Evolutionary conservation across 2,888 invertebrate genomes (phyloP).

Genomic region (Cataglyphis cursor): DNA sequence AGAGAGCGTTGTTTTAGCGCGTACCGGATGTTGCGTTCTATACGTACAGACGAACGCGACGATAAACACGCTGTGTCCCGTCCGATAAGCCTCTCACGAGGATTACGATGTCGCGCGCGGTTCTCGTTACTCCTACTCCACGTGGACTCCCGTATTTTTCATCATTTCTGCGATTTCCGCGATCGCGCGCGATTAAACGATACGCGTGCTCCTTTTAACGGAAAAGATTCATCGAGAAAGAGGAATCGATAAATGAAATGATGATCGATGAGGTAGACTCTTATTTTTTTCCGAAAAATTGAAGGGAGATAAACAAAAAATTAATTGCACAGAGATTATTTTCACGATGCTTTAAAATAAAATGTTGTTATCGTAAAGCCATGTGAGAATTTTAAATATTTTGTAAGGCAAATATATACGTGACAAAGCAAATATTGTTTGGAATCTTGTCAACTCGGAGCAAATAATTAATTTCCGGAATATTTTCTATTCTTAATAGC

Average conservation of each 20-base stretch:
- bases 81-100: slow-evolving; percentile 68
- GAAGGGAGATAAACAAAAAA: not conserved
- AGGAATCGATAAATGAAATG: not conserved
- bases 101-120: slow-evolving; percentile 60
- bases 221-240: not conserved
- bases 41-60: slow-evolving; percentile 15
- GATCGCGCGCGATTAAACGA: slow-evolving; percentile 1
- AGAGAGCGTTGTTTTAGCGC: slow-evolving; percentile 40
- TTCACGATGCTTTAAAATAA: not conserved
- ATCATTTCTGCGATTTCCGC: not conserved
- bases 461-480: not conserved
- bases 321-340: not conserved
- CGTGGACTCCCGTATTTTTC: slow-evolving; percentile 9
- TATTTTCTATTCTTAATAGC: not conserved
- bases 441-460: not conserved
- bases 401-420: not conserved
- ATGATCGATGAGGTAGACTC: not conserved
- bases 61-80: slow-evolving; percentile 34
- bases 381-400: not conserved
- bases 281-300: not conserved
- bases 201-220: not conserved
- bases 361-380: not conserved
- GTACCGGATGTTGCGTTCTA: slow-evolving; percentile 29
- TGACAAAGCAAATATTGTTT: not conserved
- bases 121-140: not conserved